A percentile compares a stretch with the other conserved stretches of the same genome.
phyloP scores from a whole-genome alignment of 2,113 vertebrate species.

The Eira barbara region DNA sequence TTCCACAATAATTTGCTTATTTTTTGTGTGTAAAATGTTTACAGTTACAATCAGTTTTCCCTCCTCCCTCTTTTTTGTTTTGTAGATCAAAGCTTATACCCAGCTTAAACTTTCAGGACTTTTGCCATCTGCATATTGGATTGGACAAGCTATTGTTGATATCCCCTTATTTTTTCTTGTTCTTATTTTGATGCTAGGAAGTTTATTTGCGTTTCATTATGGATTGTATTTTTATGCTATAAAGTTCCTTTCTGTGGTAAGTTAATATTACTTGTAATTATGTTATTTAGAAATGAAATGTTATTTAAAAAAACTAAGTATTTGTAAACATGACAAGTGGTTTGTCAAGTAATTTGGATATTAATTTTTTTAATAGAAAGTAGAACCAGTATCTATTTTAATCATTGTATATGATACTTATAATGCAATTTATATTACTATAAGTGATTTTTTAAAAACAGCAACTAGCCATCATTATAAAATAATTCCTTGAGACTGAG shows the following conservation, averaged over 20 bases:
- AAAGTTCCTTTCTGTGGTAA: slow-evolving; percentile 91
- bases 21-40: slow-evolving; percentile 33
- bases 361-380: background rate
- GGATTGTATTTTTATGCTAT: slow-evolving; percentile 88
- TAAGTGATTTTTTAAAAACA: slow-evolving; percentile 9
- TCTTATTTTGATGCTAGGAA: slow-evolving; percentile 88
- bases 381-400: background rate
- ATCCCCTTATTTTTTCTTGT: slow-evolving; percentile 92
- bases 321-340: background rate
- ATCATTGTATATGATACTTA: background rate
- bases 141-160: slow-evolving; percentile 91
- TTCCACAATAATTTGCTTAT: background rate
- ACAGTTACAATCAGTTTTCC: background rate
- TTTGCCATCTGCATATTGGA: slow-evolving; percentile 96
- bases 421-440: background rate
- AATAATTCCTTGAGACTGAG: background rate
- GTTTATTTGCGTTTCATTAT: slow-evolving; percentile 93
- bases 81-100: slow-evolving; percentile 93
- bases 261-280: slow-evolving; percentile 56
- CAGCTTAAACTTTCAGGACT: slow-evolving; percentile 95
- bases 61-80: background rate
- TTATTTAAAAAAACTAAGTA: background rate
- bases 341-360: background rate
- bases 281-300: background rate
- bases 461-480: background rate